Base-by-base conservation (phyloP, 2,888 invertebrate species). In the Tetranychus piercei region DNA sequence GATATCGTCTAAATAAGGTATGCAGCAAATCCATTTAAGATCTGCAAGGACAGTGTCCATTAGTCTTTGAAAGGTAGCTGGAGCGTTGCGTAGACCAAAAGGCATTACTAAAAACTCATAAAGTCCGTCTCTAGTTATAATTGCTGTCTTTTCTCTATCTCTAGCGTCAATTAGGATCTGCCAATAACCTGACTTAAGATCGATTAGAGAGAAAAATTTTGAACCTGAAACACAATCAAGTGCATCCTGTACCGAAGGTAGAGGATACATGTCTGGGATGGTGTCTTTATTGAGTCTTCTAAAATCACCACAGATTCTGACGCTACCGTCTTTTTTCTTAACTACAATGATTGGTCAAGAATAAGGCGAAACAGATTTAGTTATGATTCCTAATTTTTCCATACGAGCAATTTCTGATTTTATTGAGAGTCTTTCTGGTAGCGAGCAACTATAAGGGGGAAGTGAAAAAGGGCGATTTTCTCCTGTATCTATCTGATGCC, bases 1-100 rank as follows among this genome's bases (percentile, higher is more conserved):
- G 11, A 72, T 44, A 44, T 72, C 72, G n/a, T 72, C 72, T 3
- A 72, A 6, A 72, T 72, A 72, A 43, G 23, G 55, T 4, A 72
- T 45, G 7, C 45, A 44, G 45, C 4, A n/a, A 6, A 43, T 34
- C n/a, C 23, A 72, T 22, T 67, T 67, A 3, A 72, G 45, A 4
- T n/a, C n/a, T 1, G 22, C 5, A 6, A 72, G n/a, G 5, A 44
- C 45, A 20, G 23, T 1, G 6, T 72, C 44, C 22, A 44, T 44
- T 6, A 72, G 6, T 9, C 72, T 18, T 9, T 72, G 72, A 18
- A 45, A 71, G 8, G 43, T 34, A 1, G 34, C 43, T 34, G 71
- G 71, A 8, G 44, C 71, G n/a, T 71, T 71, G 4, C 18, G 18
- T 2, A 71, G 7, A 8, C 71, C 71, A 34, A 71, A 71, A 2